Conservation (phyloP, 2,113 vertebrate species). For the Tupaia tana region DNA sequence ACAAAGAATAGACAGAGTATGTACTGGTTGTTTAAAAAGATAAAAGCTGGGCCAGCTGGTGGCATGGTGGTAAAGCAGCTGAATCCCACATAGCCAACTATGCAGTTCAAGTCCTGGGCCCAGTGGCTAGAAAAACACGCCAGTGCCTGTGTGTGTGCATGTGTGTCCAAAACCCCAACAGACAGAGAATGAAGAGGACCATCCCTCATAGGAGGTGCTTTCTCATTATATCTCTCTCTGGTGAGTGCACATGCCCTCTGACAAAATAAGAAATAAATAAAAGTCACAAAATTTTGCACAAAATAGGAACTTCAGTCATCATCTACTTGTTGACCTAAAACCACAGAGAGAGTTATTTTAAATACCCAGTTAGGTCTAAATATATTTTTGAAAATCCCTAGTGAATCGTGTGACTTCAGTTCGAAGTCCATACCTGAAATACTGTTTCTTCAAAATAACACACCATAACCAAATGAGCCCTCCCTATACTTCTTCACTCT, state of each 20-base stretch:
- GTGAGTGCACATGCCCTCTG: too few relatives aligned
- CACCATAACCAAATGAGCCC: neutral
- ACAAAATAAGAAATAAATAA: neutral
- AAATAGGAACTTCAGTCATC: constrained; percentile 26
- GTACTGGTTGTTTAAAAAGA: neutral
- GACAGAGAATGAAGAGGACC: too few relatives aligned
- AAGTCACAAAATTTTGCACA: constrained; percentile 19
- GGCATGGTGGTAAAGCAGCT: too few relatives aligned
- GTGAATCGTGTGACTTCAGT: constrained; percentile 32
- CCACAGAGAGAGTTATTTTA: constrained; percentile 20
- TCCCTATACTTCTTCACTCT: neutral
- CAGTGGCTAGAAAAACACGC: too few relatives aligned
- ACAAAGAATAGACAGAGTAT: neutral
- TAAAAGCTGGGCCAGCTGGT: neutral
- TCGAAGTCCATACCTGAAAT: constrained; percentile 15
- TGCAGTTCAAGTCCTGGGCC: too few relatives aligned
- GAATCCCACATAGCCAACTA: too few relatives aligned
- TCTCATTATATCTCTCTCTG: too few relatives aligned
- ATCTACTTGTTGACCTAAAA: constrained; percentile 49
- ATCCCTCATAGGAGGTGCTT: too few relatives aligned
- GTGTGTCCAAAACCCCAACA: too few relatives aligned
- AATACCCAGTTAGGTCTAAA: neutral
- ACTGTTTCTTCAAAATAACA: constrained; percentile 56
- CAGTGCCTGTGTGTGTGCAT: too few relatives aligned
- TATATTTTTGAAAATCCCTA: constrained; percentile 11